Conservation (phyloP, 2,113 vertebrate genomes). For the Odontophorus gujanensis region DNA sequence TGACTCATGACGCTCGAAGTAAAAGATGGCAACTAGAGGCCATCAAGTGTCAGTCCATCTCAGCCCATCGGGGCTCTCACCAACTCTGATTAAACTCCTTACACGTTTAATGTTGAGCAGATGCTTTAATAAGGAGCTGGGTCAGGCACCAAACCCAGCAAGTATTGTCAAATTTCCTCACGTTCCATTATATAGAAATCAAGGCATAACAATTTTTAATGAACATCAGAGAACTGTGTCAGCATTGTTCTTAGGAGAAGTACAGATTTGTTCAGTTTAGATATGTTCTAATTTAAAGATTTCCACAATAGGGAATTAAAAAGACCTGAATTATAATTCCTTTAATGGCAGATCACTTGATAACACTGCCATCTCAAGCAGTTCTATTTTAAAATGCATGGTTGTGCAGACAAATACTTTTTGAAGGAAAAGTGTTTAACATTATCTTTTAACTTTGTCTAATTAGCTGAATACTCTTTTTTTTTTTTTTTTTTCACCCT, state of each 20-base stretch:
- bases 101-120: not conserved
- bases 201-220: constrained; percentile 73
- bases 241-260: constrained; percentile 67
- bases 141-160: not conserved
- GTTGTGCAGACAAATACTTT: constrained; percentile 65
- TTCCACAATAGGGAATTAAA: constrained; percentile 69
- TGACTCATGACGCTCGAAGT: not conserved
- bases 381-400: constrained; percentile 68
- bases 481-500: constrained; percentile 61
- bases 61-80: not conserved
- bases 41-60: not conserved
- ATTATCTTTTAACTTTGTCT: constrained; percentile 73
- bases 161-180: constrained; percentile 33
- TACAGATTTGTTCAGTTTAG: constrained; percentile 68
- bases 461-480: constrained; percentile 72
- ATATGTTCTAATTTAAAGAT: constrained; percentile 73
- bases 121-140: constrained; percentile 23
- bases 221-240: constrained; percentile 69
- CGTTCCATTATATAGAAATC: constrained; percentile 52
- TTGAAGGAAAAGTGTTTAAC: constrained; percentile 67
- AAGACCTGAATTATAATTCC: constrained; percentile 73
- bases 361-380: constrained; percentile 62
- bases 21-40: not conserved
- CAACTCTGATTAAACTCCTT: constrained; percentile 10
- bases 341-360: constrained; percentile 71